Evolutionary conservation across 2,113 vertebrate genomes (phyloP).

Genomic region (Ammodramus savannarum): DNA sequence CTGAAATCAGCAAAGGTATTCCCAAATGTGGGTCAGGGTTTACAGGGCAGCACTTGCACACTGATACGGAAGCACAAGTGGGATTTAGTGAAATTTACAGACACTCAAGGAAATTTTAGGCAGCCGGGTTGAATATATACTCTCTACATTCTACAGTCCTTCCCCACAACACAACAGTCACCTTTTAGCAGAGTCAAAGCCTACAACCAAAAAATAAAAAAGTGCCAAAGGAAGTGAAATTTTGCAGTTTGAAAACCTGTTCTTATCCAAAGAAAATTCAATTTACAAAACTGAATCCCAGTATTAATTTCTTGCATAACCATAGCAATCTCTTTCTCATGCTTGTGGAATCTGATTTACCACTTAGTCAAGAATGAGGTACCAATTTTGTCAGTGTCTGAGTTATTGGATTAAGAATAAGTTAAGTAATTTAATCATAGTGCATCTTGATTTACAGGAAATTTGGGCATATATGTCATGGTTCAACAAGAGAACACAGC

Average conservation of each 20-base stretch:
- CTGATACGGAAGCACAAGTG: neutral
- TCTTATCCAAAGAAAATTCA: neutral
- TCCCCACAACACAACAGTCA: neutral
- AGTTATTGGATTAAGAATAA: conserved; percentile 1
- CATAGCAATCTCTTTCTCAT: neutral
- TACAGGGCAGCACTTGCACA: neutral
- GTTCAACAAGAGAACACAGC: neutral
- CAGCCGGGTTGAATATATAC: neutral
- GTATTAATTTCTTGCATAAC: neutral
- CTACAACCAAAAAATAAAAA: neutral
- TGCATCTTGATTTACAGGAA: neutral
- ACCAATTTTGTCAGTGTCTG: neutral
- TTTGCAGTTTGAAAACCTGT: neutral
- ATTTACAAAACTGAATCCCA: neutral
- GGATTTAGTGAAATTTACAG: neutral
- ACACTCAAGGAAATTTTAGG: neutral
- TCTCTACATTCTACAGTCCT: neutral
- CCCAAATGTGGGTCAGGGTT: neutral
- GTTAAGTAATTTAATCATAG: neutral
- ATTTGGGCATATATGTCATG: neutral
- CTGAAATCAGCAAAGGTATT: neutral
- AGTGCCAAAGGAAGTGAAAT: neutral
- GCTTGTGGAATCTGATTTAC: neutral
- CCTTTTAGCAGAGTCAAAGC: neutral
- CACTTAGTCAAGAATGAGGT: neutral